Percentiles rank a stretch among this genome's conserved stretches.
phyloP scores from a whole-genome alignment of 2,797 vertebrate species.

The Takifugu rubripes region DNA sequence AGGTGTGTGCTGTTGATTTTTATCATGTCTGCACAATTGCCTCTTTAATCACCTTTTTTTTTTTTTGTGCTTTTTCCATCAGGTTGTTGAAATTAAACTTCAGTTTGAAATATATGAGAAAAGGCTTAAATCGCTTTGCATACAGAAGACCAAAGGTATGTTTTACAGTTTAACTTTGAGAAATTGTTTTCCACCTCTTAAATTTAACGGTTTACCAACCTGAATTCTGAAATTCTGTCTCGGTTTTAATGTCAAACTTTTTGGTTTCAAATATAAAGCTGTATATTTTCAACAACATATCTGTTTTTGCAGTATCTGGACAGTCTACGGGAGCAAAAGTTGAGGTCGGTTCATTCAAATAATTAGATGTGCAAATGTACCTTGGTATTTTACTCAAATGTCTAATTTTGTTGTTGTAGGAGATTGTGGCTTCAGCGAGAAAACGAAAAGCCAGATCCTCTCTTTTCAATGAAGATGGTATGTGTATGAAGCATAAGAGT shows the following conservation, averaged over 20 bases:
- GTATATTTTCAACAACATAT: background rate
- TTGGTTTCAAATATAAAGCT: background rate
- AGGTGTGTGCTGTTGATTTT: slow-evolving; percentile 65
- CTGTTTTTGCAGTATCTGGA: slow-evolving; percentile 65
- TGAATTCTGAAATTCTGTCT: background rate
- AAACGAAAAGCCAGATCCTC: slow-evolving; percentile 84
- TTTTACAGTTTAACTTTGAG: background rate
- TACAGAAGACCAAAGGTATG: slow-evolving; percentile 82
- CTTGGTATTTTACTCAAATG: background rate
- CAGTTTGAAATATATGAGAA: slow-evolving; percentile 91
- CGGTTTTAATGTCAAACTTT: background rate
- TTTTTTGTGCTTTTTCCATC: slow-evolving; percentile 17
- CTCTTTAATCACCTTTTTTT: background rate
- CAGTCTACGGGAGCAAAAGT: slow-evolving; percentile 59
- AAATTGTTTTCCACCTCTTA: background rate
- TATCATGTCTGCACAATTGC: background rate
- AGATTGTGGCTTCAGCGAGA: slow-evolving; percentile 59
- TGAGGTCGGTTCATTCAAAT: slow-evolving; percentile 48
- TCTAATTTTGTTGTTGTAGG: slow-evolving; percentile 54
- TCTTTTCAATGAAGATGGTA: slow-evolving; percentile 78
- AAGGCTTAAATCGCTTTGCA: slow-evolving; percentile 79
- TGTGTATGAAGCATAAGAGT: slow-evolving; percentile 6
- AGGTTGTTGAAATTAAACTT: slow-evolving; percentile 94
- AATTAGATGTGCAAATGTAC: background rate
- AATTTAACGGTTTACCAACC: no score